Base-by-base conservation (phyloP, 2,797 vertebrate species). In the Vireo griseus region DNA sequence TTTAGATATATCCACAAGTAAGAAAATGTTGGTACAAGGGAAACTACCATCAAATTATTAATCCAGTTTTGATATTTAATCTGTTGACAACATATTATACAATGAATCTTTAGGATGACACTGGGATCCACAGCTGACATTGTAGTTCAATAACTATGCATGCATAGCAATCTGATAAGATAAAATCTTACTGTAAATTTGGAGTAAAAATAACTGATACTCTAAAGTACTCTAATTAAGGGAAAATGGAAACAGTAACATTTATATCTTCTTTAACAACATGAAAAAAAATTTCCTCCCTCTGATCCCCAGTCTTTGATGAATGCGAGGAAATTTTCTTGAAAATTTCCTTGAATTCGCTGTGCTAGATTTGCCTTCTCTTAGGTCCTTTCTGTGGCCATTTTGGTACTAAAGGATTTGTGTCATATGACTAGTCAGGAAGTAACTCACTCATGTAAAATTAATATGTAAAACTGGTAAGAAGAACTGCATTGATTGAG, bases 61-160 rank as follows among this genome's bases (percentile, higher is more conserved):
- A 63, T 37, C 12, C 10, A 74, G 37, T 59, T 15, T 21, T 71
- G 16, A 59, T 47, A n/a, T 8, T 69, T 35, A 45, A 47, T 8
- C 4, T 42, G 4, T 33, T 20, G 47, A 17, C 18, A 84, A 13
- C 4, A 72, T 6, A 8, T 52, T 35, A 14, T 66, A 11, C 31
- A 69, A 55, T 7, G 17, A 71, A 37, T 29, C 3, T 52, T 74
- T 29, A 65, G 25, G 4, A 33, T 29, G 18, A 66, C 2, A 13
- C 5, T 59, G 13, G 2, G 2, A 3, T 52, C 50, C 2, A 8
- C 18, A 80, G 14, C 2, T 51, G 16, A 57, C 40, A 26, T 2
- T 48, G 20, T 9, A 59, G 16, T 68, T 78, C 37, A 72, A 40
- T 40, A 82, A 55, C 48, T 61, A 31, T 24, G 5, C 2, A 0